A percentile compares a stretch with the other conserved stretches of the same genome.
These are phyloP conservation scores for Bombus confusus DNA, from an alignment of 1,140 invertebrate genomes.

Conservation along the genomic window DNA sequence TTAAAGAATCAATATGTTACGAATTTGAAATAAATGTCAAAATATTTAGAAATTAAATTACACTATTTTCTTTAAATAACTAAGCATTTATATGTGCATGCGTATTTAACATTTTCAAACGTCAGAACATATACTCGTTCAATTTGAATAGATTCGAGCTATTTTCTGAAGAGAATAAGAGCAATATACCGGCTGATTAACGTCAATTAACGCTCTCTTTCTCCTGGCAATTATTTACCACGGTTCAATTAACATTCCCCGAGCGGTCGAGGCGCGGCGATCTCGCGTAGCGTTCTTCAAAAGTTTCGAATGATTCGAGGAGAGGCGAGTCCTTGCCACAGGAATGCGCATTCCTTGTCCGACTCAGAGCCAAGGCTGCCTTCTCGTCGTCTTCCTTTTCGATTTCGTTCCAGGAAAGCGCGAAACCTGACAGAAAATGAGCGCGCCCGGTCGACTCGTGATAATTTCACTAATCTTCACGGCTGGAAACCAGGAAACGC, in stretches of 20 bases:
- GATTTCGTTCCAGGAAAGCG: neutral
- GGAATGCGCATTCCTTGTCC: constrained; percentile 33
- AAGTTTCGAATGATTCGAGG: constrained; percentile 38
- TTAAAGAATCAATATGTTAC: too few species aligned
- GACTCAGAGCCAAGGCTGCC: neutral
- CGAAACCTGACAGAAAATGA: neutral
- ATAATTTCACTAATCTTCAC: neutral
- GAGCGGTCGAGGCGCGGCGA: neutral
- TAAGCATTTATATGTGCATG: too few species aligned
- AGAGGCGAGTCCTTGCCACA: constrained; percentile 37
- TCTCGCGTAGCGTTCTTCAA: constrained; percentile 22
- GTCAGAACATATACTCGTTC: too few species aligned
- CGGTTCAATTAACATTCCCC: constrained; percentile 42
- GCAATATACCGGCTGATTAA: neutral
- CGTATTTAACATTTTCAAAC: too few species aligned
- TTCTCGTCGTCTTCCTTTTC: neutral
- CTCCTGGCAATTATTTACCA: constrained; percentile 17
- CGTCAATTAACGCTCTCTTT: neutral
- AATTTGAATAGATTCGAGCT: neutral
- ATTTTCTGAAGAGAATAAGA: neutral
- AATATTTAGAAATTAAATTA: too few species aligned
- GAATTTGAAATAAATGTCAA: too few species aligned
- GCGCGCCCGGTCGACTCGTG: neutral
- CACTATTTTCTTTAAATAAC: too few species aligned
- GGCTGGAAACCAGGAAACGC: neutral